These are phyloP conservation scores for Saccostrea echinata DNA, from an alignment of 1,140 invertebrate genomes.

Conservation along the genomic window DNA sequence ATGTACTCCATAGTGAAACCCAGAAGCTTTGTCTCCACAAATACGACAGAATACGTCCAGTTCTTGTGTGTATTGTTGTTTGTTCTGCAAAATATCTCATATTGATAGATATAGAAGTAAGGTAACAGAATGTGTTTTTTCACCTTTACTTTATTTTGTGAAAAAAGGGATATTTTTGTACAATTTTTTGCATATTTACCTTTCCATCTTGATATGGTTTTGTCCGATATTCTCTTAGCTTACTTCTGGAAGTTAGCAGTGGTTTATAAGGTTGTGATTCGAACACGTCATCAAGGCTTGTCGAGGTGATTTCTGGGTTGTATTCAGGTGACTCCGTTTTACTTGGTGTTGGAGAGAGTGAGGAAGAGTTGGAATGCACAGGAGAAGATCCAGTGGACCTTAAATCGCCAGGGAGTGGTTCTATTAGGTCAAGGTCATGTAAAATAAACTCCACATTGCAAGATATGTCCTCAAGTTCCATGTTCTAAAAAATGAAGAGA, in stretches of 20 bases:
- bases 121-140: not conserved
- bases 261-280: not conserved
- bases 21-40: conserved; percentile 84
- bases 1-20: conserved; percentile 85
- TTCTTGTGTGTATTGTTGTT: conserved; percentile 68
- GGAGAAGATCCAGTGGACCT: not conserved
- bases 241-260: not conserved
- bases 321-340: not conserved
- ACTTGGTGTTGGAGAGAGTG: not conserved
- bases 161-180: not conserved
- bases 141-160: too few species aligned
- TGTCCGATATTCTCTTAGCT: not conserved
- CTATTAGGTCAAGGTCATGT: not conserved
- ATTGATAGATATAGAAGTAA: not conserved
- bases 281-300: conserved; percentile 7
- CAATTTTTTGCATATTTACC: not conserved
- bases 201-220: not conserved
- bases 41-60: conserved; percentile 89
- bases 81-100: not conserved
- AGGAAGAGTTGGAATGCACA: not conserved
- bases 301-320: not conserved
- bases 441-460: not conserved
- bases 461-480: not conserved
- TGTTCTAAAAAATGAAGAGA: not conserved
- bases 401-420: not conserved